phyloP scores from a whole-genome alignment of 2,113 vertebrate genomes.

The Pungitius pungitius region DNA sequence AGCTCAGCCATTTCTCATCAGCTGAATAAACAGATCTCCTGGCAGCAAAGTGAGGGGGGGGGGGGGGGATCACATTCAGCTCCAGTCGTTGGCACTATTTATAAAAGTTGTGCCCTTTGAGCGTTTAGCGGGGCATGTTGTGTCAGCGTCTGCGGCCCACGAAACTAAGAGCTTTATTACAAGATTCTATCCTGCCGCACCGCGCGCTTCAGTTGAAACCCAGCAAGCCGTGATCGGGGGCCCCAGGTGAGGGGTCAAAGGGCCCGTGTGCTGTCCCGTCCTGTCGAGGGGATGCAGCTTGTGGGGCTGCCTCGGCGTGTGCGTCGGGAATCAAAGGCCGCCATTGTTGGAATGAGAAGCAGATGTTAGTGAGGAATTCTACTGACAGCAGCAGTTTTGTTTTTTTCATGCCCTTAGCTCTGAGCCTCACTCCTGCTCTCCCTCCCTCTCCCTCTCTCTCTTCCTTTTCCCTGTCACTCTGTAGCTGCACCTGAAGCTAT shows the following conservation, averaged over 20 bases:
- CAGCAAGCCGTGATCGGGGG: background rate
- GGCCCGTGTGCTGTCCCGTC: slow-evolving; percentile 24
- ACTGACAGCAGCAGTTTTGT: slow-evolving; percentile 84
- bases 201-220: background rate
- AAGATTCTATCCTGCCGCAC: no score
- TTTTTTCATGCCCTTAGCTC: slow-evolving; percentile 66
- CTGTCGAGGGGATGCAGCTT: slow-evolving; percentile 12
- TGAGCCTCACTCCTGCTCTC: slow-evolving; percentile 29
- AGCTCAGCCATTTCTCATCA: slow-evolving; percentile 58
- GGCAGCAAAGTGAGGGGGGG: slow-evolving; percentile 19
- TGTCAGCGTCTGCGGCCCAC: slow-evolving; percentile 32
- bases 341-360: slow-evolving; percentile 91
- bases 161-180: background rate
- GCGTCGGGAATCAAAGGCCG: slow-evolving; percentile 79
- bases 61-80: background rate
- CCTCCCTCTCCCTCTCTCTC: slow-evolving; percentile 26
- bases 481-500: slow-evolving; percentile 49
- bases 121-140: slow-evolving; percentile 33
- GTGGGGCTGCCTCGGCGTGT: slow-evolving; percentile 44
- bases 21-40: slow-evolving; percentile 61
- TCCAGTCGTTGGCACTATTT: slow-evolving; percentile 45
- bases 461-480: slow-evolving; percentile 2
- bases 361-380: slow-evolving; percentile 89
- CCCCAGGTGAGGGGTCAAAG: slow-evolving; percentile 3
- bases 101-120: slow-evolving; percentile 40